phyloP scores from a whole-genome alignment of 2,888 invertebrate genomes.

The Ornithoptera priamus region DNA sequence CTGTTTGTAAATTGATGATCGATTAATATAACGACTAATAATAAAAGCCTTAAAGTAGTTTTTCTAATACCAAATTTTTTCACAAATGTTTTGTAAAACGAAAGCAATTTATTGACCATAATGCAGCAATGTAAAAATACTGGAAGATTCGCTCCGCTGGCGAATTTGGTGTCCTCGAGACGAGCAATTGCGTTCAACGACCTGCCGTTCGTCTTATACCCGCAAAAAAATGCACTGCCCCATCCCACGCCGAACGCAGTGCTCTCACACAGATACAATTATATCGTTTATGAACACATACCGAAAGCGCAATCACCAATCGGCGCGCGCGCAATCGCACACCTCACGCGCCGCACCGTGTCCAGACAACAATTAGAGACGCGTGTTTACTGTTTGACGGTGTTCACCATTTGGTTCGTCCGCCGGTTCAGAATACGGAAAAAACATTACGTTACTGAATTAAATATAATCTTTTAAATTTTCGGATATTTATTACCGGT shows the following conservation, averaged over 20 bases:
- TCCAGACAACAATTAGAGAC: conserved; percentile 56
- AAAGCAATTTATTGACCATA: conserved; percentile 6
- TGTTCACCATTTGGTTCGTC: conserved; percentile 38
- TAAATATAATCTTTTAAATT: background rate
- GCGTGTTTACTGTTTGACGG: conserved; percentile 49
- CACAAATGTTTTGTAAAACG: conserved; percentile 1
- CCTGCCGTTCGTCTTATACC: conserved; percentile 69
- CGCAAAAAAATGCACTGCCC: conserved; percentile 77
- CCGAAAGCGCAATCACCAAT: conserved; percentile 61
- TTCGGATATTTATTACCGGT: no score
- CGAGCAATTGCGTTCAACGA: conserved; percentile 66
- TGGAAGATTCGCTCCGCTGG: conserved; percentile 67
- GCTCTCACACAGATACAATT: conserved; percentile 59
- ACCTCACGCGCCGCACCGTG: conserved; percentile 56
- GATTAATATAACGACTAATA: no score
- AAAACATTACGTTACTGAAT: background rate
- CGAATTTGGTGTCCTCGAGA: conserved; percentile 67
- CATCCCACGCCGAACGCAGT: conserved; percentile 74
- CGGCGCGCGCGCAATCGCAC: conserved; percentile 60
- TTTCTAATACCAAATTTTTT: background rate
- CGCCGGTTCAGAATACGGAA: background rate
- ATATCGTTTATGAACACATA: conserved; percentile 53
- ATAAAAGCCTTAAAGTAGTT: no score
- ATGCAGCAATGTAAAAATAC: conserved; percentile 36
- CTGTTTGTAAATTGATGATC: no score